These are phyloP conservation scores for Euura saliciscinereae DNA, from an alignment of 1,140 invertebrate genomes.

Conservation along the genomic window DNA sequence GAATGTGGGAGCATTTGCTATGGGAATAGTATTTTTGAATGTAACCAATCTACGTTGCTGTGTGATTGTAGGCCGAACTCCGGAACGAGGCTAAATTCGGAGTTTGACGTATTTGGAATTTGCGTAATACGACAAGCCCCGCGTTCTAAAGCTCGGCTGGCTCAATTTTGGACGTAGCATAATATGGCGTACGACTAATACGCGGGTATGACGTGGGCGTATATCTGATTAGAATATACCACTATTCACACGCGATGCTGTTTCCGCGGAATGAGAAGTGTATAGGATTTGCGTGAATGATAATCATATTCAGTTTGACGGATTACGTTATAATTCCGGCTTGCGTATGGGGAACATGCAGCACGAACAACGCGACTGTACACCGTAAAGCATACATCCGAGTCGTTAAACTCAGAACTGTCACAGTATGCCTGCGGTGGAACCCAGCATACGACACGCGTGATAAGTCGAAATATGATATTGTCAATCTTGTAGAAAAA, in stretches of 20 bases:
- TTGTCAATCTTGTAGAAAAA: conserved; percentile 5
- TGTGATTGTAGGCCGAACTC: too few relatives aligned
- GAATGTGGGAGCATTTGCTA: too few relatives aligned
- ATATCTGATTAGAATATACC: background rate
- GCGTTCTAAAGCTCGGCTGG: background rate
- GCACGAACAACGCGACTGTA: too few relatives aligned
- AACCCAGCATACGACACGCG: background rate
- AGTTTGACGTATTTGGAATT: too few relatives aligned
- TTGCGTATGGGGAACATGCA: background rate
- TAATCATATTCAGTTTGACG: background rate
- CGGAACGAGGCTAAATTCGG: too few relatives aligned
- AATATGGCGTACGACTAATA: background rate
- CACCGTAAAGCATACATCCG: too few relatives aligned
- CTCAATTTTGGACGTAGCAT: too few relatives aligned
- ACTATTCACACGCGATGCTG: background rate
- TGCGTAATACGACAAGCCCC: background rate
- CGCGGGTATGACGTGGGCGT: background rate
- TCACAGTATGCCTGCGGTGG: too few relatives aligned
- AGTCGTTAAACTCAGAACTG: too few relatives aligned
- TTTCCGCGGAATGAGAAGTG: background rate
- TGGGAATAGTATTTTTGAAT: too few relatives aligned
- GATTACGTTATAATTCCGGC: background rate
- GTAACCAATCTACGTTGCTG: too few relatives aligned
- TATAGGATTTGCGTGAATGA: background rate
- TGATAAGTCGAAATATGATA: background rate